phyloP scores from a whole-genome alignment of 2,888 invertebrate genomes.

The Syrista parreyssii region DNA sequence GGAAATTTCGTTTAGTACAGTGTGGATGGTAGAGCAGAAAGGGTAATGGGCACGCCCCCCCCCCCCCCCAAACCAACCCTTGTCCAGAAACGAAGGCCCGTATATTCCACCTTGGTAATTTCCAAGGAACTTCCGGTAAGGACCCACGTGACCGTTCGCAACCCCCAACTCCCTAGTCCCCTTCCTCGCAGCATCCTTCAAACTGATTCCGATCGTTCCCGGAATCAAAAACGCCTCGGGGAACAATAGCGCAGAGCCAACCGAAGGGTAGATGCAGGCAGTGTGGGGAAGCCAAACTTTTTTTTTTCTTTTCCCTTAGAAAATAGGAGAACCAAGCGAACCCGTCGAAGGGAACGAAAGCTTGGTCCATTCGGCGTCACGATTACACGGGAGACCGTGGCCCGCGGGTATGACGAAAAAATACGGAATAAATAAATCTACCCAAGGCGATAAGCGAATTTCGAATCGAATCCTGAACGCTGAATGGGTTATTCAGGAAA shows the following conservation, averaged over 20 bases:
- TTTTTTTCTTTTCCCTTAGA: background rate
- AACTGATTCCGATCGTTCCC: background rate
- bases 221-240: constrained; percentile 41
- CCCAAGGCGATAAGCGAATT: background rate
- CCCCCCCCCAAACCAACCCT: background rate
- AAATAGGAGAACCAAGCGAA: background rate
- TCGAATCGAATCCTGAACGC: background rate
- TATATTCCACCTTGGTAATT: background rate
- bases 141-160: background rate
- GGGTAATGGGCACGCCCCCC: background rate
- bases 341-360: background rate
- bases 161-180: background rate
- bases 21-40: background rate
- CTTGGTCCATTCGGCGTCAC: background rate
- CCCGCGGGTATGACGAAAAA: background rate
- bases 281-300: background rate
- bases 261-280: background rate
- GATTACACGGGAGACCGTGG: background rate
- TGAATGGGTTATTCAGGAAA: background rate
- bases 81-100: too few relatives aligned
- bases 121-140: background rate
- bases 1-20: constrained; percentile 28
- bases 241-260: constrained; percentile 31
- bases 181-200: background rate
- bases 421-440: background rate